Conservation (phyloP, 2,888 invertebrate species). For the Metopia argyrocephala region DNA sequence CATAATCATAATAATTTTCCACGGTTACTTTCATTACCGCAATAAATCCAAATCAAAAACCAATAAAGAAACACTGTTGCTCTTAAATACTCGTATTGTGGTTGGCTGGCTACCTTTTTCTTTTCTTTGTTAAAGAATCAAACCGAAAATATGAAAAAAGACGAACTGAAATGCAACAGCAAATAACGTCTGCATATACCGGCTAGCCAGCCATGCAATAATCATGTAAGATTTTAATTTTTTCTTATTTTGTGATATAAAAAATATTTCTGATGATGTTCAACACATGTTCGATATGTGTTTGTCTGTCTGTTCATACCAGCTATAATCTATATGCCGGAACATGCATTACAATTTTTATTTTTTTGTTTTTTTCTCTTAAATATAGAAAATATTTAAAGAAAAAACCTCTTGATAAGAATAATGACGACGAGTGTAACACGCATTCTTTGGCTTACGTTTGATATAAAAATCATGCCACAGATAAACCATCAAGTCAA, state of each 20-base stretch:
- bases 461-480: conserved; percentile 22
- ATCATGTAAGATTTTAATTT: conserved; percentile 51
- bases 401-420: neutral
- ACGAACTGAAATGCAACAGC: neutral
- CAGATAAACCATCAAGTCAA: conserved; percentile 33
- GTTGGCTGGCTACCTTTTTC: conserved; percentile 5
- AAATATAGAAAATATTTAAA: neutral
- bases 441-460: conserved; percentile 52
- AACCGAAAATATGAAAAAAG: neutral
- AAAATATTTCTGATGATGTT: neutral
- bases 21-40: conserved; percentile 67
- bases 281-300: conserved; percentile 38
- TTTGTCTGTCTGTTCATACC: conserved; percentile 15
- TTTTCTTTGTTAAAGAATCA: conserved; percentile 28
- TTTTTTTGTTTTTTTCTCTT: conserved; percentile 20
- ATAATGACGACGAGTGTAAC: conserved; percentile 49
- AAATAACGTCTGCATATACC: conserved; percentile 30
- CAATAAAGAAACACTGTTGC: conserved; percentile 67
- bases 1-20: conserved; percentile 68
- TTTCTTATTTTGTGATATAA: conserved; percentile 33
- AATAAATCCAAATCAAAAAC: conserved; percentile 69
- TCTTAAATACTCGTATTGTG: neutral
- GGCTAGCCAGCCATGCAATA: conserved; percentile 38
- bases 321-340: conserved; percentile 14
- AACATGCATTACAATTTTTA: conserved; percentile 34